phyloP scores from a whole-genome alignment of 1,140 invertebrate genomes.

The Diorhabda carinulata region DNA sequence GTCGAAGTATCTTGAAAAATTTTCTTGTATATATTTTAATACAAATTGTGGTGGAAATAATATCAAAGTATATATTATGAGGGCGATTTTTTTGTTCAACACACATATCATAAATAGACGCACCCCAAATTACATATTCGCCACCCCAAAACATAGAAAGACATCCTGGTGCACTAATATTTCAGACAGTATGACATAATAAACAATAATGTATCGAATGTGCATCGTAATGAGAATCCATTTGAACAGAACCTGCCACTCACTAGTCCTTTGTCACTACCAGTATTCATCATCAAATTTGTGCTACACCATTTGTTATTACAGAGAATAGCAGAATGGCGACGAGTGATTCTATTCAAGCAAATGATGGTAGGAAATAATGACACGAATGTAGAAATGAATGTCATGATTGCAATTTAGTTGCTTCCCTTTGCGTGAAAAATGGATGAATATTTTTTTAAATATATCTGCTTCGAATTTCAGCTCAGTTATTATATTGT shows the following conservation, averaged over 20 bases:
- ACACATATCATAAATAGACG: too few species aligned
- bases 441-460: too few species aligned
- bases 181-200: constrained; percentile 28
- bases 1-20: too few species aligned
- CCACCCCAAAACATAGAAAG: background rate
- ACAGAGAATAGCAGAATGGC: background rate
- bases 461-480: too few species aligned
- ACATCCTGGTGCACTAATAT: constrained; percentile 15
- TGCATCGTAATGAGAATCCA: constrained; percentile 30
- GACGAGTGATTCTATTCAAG: background rate
- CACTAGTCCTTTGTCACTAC: constrained; percentile 30
- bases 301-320: constrained; percentile 32
- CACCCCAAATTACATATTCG: too few species aligned
- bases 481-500: too few species aligned
- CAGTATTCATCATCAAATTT: constrained; percentile 35
- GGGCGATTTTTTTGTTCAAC: too few species aligned
- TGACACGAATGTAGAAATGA: background rate
- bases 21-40: too few species aligned
- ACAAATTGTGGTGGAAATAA: too few species aligned
- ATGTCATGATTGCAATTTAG: background rate
- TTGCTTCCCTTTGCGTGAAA: background rate
- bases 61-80: too few species aligned
- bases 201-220: constrained; percentile 30
- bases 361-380: constrained; percentile 2
- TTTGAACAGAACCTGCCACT: constrained; percentile 28